Evolutionary conservation across 2,797 vertebrate species (phyloP).

Genomic region (Tachyglossus aculeatus): DNA sequence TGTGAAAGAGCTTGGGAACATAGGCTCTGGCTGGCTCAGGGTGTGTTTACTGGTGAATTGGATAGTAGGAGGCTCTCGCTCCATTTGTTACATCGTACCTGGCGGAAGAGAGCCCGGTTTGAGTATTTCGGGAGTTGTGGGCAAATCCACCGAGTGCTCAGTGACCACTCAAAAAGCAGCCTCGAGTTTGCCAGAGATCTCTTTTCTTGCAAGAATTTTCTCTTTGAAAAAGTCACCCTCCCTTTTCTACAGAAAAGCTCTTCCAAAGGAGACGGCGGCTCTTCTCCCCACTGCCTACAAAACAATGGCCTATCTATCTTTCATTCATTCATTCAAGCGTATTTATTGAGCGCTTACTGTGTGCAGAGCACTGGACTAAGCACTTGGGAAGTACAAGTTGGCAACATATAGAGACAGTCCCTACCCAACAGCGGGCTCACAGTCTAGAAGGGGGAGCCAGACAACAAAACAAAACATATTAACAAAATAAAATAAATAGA

Average conservation of each 20-base stretch:
- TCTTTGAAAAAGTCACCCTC: slow-evolving; percentile 12
- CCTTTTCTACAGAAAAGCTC: slow-evolving; percentile 20
- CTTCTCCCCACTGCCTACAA: background rate
- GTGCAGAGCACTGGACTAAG: no score
- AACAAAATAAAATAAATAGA: no score
- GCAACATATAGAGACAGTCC: no score
- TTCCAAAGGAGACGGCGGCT: background rate
- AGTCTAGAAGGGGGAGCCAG: no score
- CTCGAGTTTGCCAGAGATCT: slow-evolving; percentile 27
- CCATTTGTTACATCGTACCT: slow-evolving; percentile 59
- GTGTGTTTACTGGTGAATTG: slow-evolving; percentile 22
- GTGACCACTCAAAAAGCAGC: slow-evolving; percentile 50
- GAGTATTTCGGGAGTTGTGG: slow-evolving; percentile 51
- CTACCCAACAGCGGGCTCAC: no score
- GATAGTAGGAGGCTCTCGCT: slow-evolving; percentile 35
- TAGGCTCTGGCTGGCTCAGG: background rate
- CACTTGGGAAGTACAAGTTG: no score
- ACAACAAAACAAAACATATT: no score
- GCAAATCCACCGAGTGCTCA: slow-evolving; percentile 65
- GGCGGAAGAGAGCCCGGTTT: slow-evolving; percentile 53
- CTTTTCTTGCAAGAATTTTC: slow-evolving; percentile 41
- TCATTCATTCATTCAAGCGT: no score
- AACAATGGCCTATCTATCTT: background rate
- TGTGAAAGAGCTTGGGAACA: background rate
- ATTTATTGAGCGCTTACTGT: no score